Evolutionary conservation across 1,140 invertebrate genomes (phyloP).

Genomic region (Aphelenchoides besseyi): DNA sequence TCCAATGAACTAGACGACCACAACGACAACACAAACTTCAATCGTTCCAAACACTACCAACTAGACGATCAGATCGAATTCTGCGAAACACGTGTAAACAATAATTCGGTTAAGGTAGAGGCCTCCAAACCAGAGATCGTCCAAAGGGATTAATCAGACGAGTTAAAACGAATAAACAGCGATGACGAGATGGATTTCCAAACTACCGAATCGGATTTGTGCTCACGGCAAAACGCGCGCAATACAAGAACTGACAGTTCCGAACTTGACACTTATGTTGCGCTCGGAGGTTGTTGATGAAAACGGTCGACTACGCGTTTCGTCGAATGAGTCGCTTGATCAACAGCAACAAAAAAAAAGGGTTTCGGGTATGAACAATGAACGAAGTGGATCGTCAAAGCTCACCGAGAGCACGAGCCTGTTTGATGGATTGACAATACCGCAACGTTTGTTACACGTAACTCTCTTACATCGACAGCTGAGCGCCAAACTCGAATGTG

Average conservation of each 20-base stretch:
- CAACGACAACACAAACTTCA: background rate
- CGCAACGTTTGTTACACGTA: background rate
- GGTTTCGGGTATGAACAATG: background rate
- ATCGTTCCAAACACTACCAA: background rate
- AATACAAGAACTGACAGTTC: background rate
- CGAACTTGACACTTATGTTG: too few species aligned
- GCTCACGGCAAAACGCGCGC: background rate
- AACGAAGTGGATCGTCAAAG: background rate
- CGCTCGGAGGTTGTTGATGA: background rate
- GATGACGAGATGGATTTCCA: constrained; percentile 3
- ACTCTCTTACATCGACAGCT: background rate
- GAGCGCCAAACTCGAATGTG: background rate
- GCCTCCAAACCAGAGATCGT: too few species aligned
- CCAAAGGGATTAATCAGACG: too few species aligned
- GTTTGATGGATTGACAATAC: background rate
- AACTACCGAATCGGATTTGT: background rate
- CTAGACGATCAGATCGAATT: background rate
- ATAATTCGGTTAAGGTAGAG: too few species aligned
- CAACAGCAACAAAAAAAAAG: background rate
- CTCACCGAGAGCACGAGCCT: background rate
- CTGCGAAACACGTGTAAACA: background rate
- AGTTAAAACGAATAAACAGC: background rate
- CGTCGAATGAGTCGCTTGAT: background rate
- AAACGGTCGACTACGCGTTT: background rate
- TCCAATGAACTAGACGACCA: background rate